Conservation (phyloP, 2,888 invertebrate species). For the Cryptops parisi region DNA sequence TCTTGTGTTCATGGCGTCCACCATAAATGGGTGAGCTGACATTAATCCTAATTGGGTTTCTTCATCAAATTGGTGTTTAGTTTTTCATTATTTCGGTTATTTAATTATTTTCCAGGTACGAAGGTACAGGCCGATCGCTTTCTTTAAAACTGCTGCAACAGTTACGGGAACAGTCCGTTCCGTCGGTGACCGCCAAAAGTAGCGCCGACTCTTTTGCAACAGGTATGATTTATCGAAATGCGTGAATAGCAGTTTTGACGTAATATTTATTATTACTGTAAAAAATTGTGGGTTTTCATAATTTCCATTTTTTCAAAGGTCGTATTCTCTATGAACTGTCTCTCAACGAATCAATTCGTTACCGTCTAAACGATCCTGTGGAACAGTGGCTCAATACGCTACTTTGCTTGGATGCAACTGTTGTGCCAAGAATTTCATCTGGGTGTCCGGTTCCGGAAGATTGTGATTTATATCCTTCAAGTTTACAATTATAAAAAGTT, state of each 20-base stretch:
- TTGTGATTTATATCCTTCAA: slow-evolving; percentile 62
- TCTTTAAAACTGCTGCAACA: slow-evolving; percentile 89
- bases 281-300: background rate
- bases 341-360: slow-evolving; percentile 88
- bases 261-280: background rate
- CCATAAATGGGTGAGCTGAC: slow-evolving; percentile 63
- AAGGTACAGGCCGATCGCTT: slow-evolving; percentile 92
- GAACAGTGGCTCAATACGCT: slow-evolving; percentile 84
- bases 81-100: background rate
- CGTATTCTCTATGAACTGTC: slow-evolving; percentile 36
- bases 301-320: slow-evolving; percentile 23
- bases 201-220: too few species aligned
- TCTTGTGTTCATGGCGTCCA: slow-evolving; percentile 87
- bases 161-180: slow-evolving; percentile 50
- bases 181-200: too few species aligned
- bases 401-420: slow-evolving; percentile 75
- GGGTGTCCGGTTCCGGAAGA: slow-evolving; percentile 78
- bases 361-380: slow-evolving; percentile 67
- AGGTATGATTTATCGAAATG: too few species aligned
- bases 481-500: background rate
- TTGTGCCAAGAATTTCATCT: slow-evolving; percentile 47
- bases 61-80: background rate
- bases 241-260: too few species aligned
- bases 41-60: background rate
- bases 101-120: slow-evolving; percentile 45